A percentile compares a stretch with the other conserved stretches of the same genome.
Conservation (phyloP, 1,140 invertebrate species). For the Neomicropteryx cornuta region DNA sequence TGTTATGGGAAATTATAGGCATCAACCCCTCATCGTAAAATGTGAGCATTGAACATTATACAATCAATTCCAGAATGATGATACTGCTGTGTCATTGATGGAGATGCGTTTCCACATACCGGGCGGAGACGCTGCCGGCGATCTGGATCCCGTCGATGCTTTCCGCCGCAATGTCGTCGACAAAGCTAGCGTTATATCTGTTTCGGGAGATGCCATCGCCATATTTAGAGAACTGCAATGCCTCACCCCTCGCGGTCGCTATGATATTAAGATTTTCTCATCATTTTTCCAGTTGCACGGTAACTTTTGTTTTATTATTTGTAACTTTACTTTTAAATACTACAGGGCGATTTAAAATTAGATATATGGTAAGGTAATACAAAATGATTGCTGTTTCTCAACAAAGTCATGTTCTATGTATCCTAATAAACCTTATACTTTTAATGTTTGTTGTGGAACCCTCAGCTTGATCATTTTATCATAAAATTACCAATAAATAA, state of each 20-base stretch:
- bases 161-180: conserved; percentile 94
- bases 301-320: too few relatives aligned
- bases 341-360: too few relatives aligned
- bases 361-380: too few relatives aligned
- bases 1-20: conserved; percentile 1
- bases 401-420: too few relatives aligned
- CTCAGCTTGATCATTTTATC: too few relatives aligned
- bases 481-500: too few relatives aligned
- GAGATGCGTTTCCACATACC: conserved; percentile 99
- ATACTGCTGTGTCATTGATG: conserved; percentile 90
- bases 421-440: too few relatives aligned
- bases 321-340: too few relatives aligned
- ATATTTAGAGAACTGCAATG: conserved; percentile 96
- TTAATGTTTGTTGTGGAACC: too few relatives aligned
- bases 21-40: not conserved
- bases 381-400: too few relatives aligned
- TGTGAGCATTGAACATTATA: not conserved
- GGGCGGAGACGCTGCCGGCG: conserved; percentile 66
- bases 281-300: conserved; percentile 98
- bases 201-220: conserved; percentile 94
- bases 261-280: conserved; percentile 98
- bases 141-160: conserved; percentile 84
- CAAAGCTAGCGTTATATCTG: conserved; percentile 95
- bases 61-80: conserved; percentile 69
- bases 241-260: conserved; percentile 97